phyloP scores from a whole-genome alignment of 2,113 vertebrate genomes.

The Tragelaphus strepsiceros region DNA sequence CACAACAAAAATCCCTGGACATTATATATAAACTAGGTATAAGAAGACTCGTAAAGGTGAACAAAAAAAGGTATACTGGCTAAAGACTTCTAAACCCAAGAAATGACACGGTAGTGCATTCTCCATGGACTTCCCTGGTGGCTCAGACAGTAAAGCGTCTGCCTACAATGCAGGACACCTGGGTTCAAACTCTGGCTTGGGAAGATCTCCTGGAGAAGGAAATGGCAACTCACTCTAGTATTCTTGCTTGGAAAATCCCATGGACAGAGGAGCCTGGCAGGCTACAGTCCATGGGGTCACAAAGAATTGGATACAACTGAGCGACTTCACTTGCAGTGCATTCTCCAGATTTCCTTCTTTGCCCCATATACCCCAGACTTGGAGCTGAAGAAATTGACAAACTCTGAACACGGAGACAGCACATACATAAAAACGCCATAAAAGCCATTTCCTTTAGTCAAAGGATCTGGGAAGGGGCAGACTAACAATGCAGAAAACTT shows the following conservation, averaged over 20 bases:
- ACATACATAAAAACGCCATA: not conserved
- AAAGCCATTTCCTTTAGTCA: not conserved
- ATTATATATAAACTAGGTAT: not conserved
- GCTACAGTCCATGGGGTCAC: not conserved
- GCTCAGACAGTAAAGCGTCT: accelerated
- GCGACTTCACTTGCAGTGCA: not conserved
- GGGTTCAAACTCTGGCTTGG: not conserved
- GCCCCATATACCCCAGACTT: not conserved
- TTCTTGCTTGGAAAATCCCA: not conserved
- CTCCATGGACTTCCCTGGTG: not conserved
- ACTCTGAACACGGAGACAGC: not conserved
- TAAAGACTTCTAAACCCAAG: not conserved
- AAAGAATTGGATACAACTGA: not conserved
- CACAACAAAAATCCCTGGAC: not conserved
- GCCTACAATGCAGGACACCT: not conserved
- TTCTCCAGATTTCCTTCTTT: not conserved
- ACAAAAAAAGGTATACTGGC: not conserved
- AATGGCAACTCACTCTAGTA: not conserved
- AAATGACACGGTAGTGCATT: not conserved
- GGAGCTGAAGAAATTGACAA: not conserved
- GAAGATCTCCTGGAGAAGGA: not conserved
- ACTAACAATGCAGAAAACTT: not conserved
- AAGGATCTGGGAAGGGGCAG: not conserved
- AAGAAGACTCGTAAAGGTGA: not conserved
- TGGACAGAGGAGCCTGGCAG: not conserved